Evolutionary conservation across 2,888 invertebrate genomes (phyloP).

Genomic region (Timandra comae): DNA sequence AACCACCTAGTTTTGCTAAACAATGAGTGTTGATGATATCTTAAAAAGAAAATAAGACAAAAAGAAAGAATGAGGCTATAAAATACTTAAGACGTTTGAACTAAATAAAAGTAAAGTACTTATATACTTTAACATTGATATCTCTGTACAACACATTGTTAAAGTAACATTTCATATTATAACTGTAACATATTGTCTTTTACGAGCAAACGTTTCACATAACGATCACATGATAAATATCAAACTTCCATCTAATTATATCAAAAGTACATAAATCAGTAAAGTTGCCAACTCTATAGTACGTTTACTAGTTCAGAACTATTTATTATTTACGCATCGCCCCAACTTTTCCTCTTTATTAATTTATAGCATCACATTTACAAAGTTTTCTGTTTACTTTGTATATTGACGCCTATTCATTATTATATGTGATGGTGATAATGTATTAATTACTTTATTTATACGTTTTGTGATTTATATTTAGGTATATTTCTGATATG

Average conservation of each 20-base stretch:
- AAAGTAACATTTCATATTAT: too few species aligned
- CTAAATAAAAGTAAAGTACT: too few species aligned
- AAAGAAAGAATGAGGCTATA: too few species aligned
- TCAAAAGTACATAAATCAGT: constrained; percentile 18
- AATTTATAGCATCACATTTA: constrained; percentile 35
- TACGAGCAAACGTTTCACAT: too few species aligned
- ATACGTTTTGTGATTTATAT: neutral
- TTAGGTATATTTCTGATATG: neutral
- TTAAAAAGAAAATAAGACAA: too few species aligned
- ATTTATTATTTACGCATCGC: constrained; percentile 39
- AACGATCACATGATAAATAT: constrained; percentile 8
- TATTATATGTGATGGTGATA: constrained; percentile 3
- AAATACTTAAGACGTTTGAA: too few species aligned
- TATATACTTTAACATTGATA: too few species aligned
- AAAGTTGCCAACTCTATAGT: constrained; percentile 10
- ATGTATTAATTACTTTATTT: constrained; percentile 6
- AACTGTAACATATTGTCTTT: too few species aligned
- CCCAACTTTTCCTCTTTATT: constrained; percentile 26
- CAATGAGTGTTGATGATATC: too few species aligned
- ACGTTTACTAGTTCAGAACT: constrained; percentile 20
- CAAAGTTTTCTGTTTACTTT: constrained; percentile 24
- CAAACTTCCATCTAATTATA: constrained; percentile 22
- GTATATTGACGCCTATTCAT: constrained; percentile 12
- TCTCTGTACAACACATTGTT: neutral
- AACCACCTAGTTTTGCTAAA: too few species aligned